These are phyloP conservation scores for Nasonia longicornis DNA, from an alignment of 1,140 invertebrate species.

Conservation along the genomic window DNA sequence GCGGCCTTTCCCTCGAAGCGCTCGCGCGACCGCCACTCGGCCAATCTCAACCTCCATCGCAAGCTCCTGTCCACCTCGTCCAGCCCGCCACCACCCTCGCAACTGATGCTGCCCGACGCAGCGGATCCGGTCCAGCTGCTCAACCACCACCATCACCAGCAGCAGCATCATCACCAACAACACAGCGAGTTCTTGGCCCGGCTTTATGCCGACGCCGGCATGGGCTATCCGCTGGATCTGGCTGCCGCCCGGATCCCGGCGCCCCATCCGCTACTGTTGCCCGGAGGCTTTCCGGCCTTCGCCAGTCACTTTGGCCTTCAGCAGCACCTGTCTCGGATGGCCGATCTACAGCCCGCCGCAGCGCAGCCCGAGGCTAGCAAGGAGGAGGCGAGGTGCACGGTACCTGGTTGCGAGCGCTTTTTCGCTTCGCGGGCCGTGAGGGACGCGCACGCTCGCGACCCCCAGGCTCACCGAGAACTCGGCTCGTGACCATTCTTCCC, in stretches of 20 bases:
- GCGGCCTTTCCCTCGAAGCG: conserved; percentile 95
- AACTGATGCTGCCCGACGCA: conserved; percentile 64
- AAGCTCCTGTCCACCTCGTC: conserved; percentile 85
- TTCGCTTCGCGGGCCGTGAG: conserved; percentile 73
- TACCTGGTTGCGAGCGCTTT: conserved; percentile 73
- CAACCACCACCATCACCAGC: conserved; percentile 69
- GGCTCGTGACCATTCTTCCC: conserved; percentile 64
- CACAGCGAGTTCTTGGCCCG: conserved; percentile 86
- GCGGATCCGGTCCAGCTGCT: conserved; percentile 52
- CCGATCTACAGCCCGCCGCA: conserved; percentile 69
- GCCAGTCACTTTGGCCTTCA: conserved; percentile 66
- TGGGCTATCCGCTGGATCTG: conserved; percentile 57
- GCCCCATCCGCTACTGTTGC: conserved; percentile 59
- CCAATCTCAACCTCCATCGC: conserved; percentile 91
- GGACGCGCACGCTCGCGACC: conserved; percentile 72
- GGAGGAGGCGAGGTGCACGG: conserved; percentile 68
- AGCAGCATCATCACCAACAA: conserved; percentile 67
- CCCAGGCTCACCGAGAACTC: conserved; percentile 65
- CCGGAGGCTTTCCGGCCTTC: conserved; percentile 60
- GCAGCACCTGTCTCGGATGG: conserved; percentile 70
- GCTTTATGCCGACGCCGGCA: conserved; percentile 80
- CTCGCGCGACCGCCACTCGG: conserved; percentile 91
- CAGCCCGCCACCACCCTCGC: conserved; percentile 68
- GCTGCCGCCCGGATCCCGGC: conserved; percentile 61
- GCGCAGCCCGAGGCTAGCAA: conserved; percentile 55